Evolutionary conservation across 2,797 vertebrate species (phyloP).

Genomic region (Poeciliopsis paucimaculata): DNA sequence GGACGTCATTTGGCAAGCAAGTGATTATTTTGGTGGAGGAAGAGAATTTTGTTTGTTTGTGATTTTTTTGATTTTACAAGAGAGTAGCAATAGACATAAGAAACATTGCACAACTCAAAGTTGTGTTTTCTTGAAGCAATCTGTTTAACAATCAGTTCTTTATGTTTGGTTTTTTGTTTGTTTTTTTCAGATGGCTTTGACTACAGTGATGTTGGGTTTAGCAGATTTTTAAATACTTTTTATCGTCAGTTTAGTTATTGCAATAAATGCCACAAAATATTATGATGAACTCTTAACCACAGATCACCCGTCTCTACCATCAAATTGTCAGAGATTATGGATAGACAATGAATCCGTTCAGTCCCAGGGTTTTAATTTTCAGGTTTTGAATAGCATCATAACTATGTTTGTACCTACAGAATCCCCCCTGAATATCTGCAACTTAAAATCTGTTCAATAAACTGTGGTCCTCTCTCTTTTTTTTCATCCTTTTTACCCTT

Average conservation of each 20-base stretch:
- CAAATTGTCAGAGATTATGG: background rate
- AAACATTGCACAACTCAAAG: background rate
- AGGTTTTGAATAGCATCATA: background rate
- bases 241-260: background rate
- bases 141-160: background rate
- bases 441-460: background rate
- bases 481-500: conserved; percentile 7
- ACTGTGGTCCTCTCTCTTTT: background rate
- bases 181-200: background rate
- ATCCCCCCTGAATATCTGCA: background rate
- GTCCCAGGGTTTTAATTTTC: background rate
- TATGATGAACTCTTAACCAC: background rate
- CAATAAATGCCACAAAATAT: background rate
- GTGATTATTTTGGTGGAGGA: background rate
- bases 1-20: background rate
- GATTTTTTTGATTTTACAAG: background rate
- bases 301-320: background rate
- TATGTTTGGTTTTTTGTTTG: background rate
- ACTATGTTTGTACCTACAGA: background rate
- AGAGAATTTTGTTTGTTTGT: background rate
- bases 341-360: background rate
- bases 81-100: background rate
- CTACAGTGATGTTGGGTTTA: background rate
- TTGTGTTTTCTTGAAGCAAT: background rate
- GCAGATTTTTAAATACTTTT: background rate